Evolutionary conservation across 2,113 vertebrate genomes (phyloP).

Genomic region (Tragelaphus buxtoni): DNA sequence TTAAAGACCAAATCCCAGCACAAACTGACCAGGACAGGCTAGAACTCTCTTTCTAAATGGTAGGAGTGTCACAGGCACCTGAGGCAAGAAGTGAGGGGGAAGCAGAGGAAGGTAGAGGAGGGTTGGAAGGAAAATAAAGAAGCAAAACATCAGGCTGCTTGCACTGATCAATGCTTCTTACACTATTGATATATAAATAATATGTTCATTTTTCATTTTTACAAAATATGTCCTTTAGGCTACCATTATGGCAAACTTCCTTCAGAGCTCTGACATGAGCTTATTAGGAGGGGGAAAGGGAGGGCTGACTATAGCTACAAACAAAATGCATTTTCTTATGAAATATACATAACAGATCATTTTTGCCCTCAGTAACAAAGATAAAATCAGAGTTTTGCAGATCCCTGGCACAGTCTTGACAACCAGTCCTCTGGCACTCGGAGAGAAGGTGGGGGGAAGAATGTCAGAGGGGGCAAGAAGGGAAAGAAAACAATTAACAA

Average conservation of each 20-base stretch:
- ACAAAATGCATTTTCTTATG: constrained; percentile 77
- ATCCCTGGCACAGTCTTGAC: background rate
- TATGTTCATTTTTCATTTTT: constrained; percentile 82
- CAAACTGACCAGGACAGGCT: constrained; percentile 71
- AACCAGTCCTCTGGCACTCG: background rate
- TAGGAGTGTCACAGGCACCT: background rate
- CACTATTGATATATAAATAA: constrained; percentile 80
- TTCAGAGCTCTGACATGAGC: constrained; percentile 70
- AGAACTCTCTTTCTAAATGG: constrained; percentile 41
- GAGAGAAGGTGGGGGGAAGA: background rate
- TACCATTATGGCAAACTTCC: constrained; percentile 55
- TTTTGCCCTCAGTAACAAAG: constrained; percentile 70
- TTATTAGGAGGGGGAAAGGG: constrained; percentile 59
- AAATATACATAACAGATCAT: constrained; percentile 77
- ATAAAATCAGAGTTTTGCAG: constrained; percentile 40
- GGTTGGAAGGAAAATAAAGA: constrained; percentile 36
- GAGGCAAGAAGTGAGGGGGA: background rate
- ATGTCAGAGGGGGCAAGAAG: background rate
- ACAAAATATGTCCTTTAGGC: constrained; percentile 76
- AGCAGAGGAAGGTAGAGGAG: background rate
- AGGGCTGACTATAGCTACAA: constrained; percentile 66
- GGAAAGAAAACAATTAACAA: constrained; percentile 19
- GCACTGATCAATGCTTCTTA: constrained; percentile 75
- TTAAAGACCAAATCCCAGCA: constrained; percentile 76
- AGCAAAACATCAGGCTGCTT: constrained; percentile 18